phyloP scores from a whole-genome alignment of 2,888 invertebrate genomes.

The Omphaloscelis lunosa region DNA sequence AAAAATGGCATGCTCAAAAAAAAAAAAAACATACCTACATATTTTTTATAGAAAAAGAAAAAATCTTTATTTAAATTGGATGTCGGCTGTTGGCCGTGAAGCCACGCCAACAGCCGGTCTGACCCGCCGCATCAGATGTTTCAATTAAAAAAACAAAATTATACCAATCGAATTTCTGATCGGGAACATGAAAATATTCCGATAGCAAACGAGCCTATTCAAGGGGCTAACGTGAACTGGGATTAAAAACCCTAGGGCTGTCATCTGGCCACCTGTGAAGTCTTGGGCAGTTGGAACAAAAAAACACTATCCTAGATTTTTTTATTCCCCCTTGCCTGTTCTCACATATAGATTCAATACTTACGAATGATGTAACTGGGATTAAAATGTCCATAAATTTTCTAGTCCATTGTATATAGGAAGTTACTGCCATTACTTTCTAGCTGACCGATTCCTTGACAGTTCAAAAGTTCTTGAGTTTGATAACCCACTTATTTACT shows the following conservation, averaged over 20 bases:
- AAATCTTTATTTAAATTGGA: too few relatives aligned
- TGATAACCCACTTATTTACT: too few relatives aligned
- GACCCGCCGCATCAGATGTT: too few relatives aligned
- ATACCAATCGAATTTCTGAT: not conserved
- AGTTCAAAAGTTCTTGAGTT: not conserved
- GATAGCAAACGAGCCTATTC: not conserved
- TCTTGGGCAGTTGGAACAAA: not conserved
- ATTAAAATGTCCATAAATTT: not conserved
- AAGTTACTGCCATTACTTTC: not conserved
- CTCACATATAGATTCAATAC: not conserved
- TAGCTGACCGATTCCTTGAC: not conserved
- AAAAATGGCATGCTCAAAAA: too few relatives aligned
- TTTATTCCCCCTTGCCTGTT: not conserved
- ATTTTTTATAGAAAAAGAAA: too few relatives aligned
- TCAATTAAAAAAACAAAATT: too few relatives aligned
- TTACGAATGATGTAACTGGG: not conserved
- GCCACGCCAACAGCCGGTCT: too few relatives aligned
- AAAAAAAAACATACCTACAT: too few relatives aligned
- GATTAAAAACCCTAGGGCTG: not conserved
- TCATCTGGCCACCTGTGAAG: not conserved
- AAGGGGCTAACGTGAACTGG: not conserved
- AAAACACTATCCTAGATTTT: not conserved
- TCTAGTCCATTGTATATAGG: not conserved
- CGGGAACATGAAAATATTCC: not conserved
- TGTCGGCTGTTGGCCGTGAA: too few relatives aligned